Percentiles rank a stretch among this genome's conserved stretches.
Conservation (phyloP, 2,797 vertebrate species). For the Danio kyathit region DNA sequence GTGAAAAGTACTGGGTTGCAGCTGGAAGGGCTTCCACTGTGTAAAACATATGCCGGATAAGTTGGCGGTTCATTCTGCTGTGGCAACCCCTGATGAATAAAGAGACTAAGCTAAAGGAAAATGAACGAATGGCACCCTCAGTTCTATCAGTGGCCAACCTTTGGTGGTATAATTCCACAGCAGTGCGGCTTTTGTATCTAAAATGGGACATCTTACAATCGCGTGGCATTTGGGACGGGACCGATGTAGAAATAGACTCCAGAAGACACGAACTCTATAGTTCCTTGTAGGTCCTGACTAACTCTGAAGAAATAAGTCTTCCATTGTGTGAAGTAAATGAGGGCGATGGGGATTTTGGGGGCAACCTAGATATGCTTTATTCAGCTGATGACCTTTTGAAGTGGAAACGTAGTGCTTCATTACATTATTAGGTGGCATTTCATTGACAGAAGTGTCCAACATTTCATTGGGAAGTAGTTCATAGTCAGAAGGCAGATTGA, state of each 20-base stretch:
- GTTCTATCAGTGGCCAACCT: no score
- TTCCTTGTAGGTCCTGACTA: slow-evolving; percentile 4
- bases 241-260: neutral
- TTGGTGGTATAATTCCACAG: no score
- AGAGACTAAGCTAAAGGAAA: no score
- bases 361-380: slow-evolving; percentile 8
- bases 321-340: slow-evolving; percentile 31
- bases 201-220: neutral
- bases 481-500: slow-evolving; percentile 15
- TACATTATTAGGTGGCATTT: slow-evolving; percentile 33
- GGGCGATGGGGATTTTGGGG: slow-evolving; percentile 13
- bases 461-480: slow-evolving; percentile 1
- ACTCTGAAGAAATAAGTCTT: slow-evolving; percentile 5
- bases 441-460: slow-evolving; percentile 27
- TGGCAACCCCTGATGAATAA: no score
- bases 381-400: slow-evolving; percentile 40
- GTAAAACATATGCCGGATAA: no score
- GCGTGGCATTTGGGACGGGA: neutral
- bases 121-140: no score
- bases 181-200: neutral
- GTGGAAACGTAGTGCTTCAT: neutral
- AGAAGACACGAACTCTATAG: neutral
- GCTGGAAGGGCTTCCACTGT: no score
- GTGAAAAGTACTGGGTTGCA: no score
- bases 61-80: no score